Evolutionary conservation across 2,113 vertebrate species (phyloP), one percentile per base, ranked within the genome.

Genomic region (Furnarius figulus): DNA sequence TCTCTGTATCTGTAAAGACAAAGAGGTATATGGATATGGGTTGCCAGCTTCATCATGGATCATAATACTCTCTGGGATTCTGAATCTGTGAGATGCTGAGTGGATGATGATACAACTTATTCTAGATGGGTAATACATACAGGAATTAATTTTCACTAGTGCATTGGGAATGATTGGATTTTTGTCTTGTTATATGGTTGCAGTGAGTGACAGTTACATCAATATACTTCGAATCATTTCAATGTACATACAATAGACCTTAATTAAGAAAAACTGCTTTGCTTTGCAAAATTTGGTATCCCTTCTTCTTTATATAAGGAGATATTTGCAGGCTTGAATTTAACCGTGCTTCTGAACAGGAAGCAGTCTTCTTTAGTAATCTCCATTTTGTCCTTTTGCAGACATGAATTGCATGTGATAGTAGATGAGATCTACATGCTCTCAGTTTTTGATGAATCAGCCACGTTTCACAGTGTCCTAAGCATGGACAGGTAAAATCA

Each of bases 361-460:
- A 61, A 46, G 35, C 76, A 88, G 23, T n/a, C 27, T 55, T 17
- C n/a, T 53, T 63, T 81, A 18, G 21, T 88, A 71, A 92, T 55
- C 58, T 95, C 68, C 5, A 1, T 91, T 84, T 96, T 47, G 63
- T 76, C 65, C 11, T 95, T 31, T 73, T 89, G 78, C 89, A 99
- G 99, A 88, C 96, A 99, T 39, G 91, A 98, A 89, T 97, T 99
- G 79, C 99, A 99, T 21, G 98, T 98, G 96, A 98, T 99, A 70
- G 95, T 99, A 78, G 99, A 99, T 90, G 99, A 99, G 96, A 96
- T 99, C 92, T 99, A 99, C 98, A 99, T 99, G 99, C 98, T 99
- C 95, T 98, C 99, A 0, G 98, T 99, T 90, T 99, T 99, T 96
- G 98, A 99, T 42, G 98, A 99, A 82, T 97, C 98, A 1, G 82